phyloP scores from a whole-genome alignment of 2,113 vertebrate species.

The Otus sunia region DNA sequence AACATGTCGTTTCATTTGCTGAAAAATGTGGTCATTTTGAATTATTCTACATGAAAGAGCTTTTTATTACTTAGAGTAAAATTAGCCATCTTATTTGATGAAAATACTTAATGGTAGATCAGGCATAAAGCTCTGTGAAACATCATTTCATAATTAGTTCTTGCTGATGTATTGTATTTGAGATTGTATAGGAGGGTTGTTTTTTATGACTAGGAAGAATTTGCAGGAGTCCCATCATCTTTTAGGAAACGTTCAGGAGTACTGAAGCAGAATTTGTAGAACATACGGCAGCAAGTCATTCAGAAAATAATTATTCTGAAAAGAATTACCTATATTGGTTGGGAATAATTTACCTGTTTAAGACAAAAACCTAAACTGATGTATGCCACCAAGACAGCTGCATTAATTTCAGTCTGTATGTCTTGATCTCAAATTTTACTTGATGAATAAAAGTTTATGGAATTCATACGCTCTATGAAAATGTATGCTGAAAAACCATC shows the following conservation, averaged over 20 bases:
- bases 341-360: background rate
- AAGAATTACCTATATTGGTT: background rate
- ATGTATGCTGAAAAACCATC: background rate
- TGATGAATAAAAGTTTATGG: background rate
- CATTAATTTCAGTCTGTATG: background rate
- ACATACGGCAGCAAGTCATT: conserved; percentile 17
- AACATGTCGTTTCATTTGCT: conserved; percentile 67
- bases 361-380: background rate
- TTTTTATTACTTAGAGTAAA: conserved; percentile 46
- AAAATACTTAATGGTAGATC: conserved; percentile 12
- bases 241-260: background rate
- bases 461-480: background rate
- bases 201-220: conserved; percentile 39
- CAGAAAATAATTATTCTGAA: background rate
- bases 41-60: conserved; percentile 13
- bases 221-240: background rate
- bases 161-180: conserved; percentile 11
- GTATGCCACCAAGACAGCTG: background rate
- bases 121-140: conserved; percentile 10
- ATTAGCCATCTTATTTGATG: conserved; percentile 38
- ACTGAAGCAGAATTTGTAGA: conserved; percentile 37
- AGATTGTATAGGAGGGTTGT: background rate
- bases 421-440: background rate
- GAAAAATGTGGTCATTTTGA: conserved; percentile 63
- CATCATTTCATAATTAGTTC: background rate